Percentiles rank a stretch among this genome's conserved stretches.
Conservation (phyloP, 2,888 invertebrate genomes). For the Cheilosia grossa region DNA sequence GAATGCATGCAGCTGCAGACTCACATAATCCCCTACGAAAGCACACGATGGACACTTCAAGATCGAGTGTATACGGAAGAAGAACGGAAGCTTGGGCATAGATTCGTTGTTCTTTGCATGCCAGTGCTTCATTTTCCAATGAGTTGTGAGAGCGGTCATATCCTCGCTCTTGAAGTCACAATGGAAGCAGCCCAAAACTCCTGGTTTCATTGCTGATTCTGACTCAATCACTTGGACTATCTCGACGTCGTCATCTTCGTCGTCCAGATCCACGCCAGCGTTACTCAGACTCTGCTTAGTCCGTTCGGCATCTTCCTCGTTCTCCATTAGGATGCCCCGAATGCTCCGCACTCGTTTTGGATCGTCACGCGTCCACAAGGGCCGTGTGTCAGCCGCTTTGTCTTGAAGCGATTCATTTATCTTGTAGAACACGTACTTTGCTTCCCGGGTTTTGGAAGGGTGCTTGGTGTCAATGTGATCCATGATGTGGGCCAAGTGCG, state of each 20-base stretch:
- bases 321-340: constrained; percentile 86
- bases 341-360: constrained; percentile 85
- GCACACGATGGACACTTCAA: constrained; percentile 78
- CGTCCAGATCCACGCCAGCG: constrained; percentile 55
- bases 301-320: constrained; percentile 79
- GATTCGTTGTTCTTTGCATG: constrained; percentile 58
- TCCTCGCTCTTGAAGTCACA: constrained; percentile 76
- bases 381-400: constrained; percentile 78
- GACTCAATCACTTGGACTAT: constrained; percentile 55
- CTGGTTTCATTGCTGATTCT: constrained; percentile 44
- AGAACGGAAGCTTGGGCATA: constrained; percentile 77
- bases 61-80: constrained; percentile 77
- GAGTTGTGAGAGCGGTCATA: constrained; percentile 70
- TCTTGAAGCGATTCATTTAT: constrained; percentile 4
- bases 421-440: constrained; percentile 77
- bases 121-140: constrained; percentile 77
- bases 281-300: constrained; percentile 51
- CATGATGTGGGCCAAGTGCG: constrained; percentile 85
- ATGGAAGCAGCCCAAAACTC: constrained; percentile 77
- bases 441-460: constrained; percentile 79
- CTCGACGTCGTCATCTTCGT: constrained; percentile 62
- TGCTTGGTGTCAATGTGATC: constrained; percentile 87
- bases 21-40: constrained; percentile 76
- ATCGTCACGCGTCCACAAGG: constrained; percentile 86
- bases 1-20: constrained; percentile 76